These are phyloP conservation scores for Sipunculus nudus DNA, from an alignment of 2,888 invertebrate species.

Conservation along the genomic window DNA sequence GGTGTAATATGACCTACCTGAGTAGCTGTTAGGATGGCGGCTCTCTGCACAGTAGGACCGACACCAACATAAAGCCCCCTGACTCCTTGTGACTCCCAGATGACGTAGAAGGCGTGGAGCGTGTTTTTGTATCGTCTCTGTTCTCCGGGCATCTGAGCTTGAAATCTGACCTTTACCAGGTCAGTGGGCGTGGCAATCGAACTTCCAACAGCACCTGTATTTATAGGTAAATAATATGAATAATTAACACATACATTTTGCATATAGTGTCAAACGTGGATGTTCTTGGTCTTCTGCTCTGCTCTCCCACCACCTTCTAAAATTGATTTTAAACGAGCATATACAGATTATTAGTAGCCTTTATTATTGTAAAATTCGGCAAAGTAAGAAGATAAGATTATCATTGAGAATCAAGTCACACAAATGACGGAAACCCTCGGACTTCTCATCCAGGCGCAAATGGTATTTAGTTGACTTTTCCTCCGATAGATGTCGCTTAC, in stretches of 20 bases:
- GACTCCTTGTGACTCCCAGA: conserved; percentile 44
- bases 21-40: conserved; percentile 56
- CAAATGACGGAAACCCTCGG: no score
- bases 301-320: neutral
- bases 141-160: conserved; percentile 45
- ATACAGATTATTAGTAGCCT: neutral
- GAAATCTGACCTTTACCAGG: conserved; percentile 55
- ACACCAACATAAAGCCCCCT: conserved; percentile 50
- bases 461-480: no score
- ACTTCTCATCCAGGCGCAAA: no score
- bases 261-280: no score
- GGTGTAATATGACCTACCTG: no score
- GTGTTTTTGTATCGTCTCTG: conserved; percentile 46
- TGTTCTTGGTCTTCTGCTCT: no score
- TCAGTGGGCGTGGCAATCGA: conserved; percentile 56
- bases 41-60: conserved; percentile 54
- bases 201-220: conserved; percentile 54
- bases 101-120: conserved; percentile 45
- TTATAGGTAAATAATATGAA: no score
- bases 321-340: neutral
- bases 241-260: no score
- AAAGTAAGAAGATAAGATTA: no score
- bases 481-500: no score
- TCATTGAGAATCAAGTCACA: no score
- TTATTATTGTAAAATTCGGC: no score